A percentile compares a stretch with the other conserved stretches of the same genome.
Evolutionary conservation across 2,797 vertebrate species (phyloP).

Genomic region (Spheniscus humboldti): DNA sequence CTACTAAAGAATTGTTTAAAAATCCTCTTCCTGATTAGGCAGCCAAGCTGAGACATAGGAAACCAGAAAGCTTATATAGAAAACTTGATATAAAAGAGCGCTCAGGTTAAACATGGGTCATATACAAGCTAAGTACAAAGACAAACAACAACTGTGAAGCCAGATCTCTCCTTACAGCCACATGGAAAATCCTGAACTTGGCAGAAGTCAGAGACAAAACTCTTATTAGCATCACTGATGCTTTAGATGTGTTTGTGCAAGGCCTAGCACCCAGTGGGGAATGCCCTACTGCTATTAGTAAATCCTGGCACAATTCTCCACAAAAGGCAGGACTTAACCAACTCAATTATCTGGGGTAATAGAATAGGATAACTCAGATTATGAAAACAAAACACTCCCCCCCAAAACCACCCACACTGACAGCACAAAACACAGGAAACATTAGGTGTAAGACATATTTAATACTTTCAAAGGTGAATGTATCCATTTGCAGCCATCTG

Average conservation of each 20-base stretch:
- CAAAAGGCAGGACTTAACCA: background rate
- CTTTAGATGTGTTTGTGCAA: background rate
- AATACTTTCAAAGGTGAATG: background rate
- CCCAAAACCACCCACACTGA: background rate
- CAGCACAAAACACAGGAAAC: background rate
- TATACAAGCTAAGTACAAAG: background rate
- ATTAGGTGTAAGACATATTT: background rate
- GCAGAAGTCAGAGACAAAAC: background rate
- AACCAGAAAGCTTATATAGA: background rate
- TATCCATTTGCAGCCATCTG: background rate
- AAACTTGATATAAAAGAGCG: background rate
- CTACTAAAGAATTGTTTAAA: constrained; percentile 3
- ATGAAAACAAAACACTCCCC: background rate
- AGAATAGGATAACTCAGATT: background rate
- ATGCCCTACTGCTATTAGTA: background rate
- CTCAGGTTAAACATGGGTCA: background rate
- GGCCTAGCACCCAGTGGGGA: background rate
- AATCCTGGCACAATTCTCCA: background rate
- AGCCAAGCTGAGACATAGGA: background rate
- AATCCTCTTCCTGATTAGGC: background rate
- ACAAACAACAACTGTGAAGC: background rate
- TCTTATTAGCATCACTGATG: background rate
- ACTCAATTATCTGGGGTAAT: background rate
- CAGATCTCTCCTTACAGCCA: background rate
- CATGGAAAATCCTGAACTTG: background rate